phyloP scores from a whole-genome alignment of 2,797 vertebrate genomes.

The Mus caroli region DNA sequence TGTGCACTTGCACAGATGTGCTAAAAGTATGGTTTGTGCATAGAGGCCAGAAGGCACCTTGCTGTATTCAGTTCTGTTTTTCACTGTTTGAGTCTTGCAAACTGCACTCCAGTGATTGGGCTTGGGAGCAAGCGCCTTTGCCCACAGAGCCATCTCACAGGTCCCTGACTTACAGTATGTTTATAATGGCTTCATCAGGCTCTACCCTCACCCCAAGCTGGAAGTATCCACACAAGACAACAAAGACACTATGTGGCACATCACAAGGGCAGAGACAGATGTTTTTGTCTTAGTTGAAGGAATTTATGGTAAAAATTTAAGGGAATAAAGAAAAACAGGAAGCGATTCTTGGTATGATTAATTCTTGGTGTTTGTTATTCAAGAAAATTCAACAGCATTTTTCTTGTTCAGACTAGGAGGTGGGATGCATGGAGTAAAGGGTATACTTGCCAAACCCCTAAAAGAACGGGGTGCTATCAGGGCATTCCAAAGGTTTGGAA shows the following conservation, averaged over 20 bases:
- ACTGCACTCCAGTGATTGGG: background rate
- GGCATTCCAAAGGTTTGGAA: background rate
- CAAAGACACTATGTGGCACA: background rate
- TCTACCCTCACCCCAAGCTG: background rate
- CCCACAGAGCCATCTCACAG: rapidly evolving
- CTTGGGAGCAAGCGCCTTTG: background rate
- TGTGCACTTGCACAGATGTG: background rate
- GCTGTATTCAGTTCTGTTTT: background rate
- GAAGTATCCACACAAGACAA: background rate
- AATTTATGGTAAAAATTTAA: background rate
- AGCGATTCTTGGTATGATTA: background rate
- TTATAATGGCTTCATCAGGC: background rate
- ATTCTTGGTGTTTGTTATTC: conserved; percentile 41
- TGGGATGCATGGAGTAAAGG: background rate
- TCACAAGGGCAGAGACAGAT: background rate
- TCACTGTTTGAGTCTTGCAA: background rate
- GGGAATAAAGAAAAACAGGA: conserved; percentile 5
- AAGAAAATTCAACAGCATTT: conserved; percentile 25
- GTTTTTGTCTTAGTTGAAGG: background rate
- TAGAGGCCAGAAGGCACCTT: background rate
- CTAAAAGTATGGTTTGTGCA: background rate
- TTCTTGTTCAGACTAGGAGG: background rate
- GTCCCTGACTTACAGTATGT: background rate
- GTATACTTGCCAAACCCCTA: background rate
- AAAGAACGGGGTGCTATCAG: background rate